These are phyloP conservation scores for Myotis pilosus DNA, from an alignment of 2,797 vertebrate species.

Conservation along the genomic window DNA sequence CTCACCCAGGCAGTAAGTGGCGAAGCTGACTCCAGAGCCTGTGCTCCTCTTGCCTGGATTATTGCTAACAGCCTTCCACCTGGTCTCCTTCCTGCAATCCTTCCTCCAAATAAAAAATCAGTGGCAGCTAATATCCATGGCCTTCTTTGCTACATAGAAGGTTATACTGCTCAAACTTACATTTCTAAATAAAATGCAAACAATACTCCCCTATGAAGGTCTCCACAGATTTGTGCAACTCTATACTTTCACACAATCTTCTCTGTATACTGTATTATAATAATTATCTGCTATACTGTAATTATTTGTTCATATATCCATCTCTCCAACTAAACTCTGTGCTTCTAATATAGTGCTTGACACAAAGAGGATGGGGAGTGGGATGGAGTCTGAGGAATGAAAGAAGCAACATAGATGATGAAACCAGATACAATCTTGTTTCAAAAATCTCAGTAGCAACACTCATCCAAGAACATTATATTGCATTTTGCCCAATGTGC, in stretches of 20 bases:
- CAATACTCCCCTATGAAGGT: not conserved
- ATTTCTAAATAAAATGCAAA: not conserved
- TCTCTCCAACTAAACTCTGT: not conserved
- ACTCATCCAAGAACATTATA: not conserved
- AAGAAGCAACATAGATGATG: not conserved
- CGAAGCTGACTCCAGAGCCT: not conserved
- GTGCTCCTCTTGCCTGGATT: not conserved
- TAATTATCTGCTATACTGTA: not conserved
- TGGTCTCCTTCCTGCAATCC: not conserved
- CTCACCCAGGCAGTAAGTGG: not conserved
- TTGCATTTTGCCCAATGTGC: not conserved
- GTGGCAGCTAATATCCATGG: not conserved
- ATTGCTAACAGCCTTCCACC: not conserved
- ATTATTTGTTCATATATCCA: not conserved
- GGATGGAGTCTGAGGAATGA: not conserved
- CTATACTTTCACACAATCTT: not conserved
- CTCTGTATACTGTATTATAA: not conserved
- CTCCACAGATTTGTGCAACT: not conserved
- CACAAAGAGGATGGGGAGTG: not conserved
- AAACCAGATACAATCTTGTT: not conserved
- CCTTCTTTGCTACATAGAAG: not conserved
- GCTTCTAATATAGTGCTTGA: not conserved
- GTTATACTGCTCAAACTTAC: not conserved
- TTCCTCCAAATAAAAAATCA: slow-evolving; percentile 9
- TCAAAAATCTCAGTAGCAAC: not conserved